A percentile compares a stretch with the other conserved stretches of the same genome.
Conservation (phyloP, 2,113 vertebrate species). For the Capra hircus region DNA sequence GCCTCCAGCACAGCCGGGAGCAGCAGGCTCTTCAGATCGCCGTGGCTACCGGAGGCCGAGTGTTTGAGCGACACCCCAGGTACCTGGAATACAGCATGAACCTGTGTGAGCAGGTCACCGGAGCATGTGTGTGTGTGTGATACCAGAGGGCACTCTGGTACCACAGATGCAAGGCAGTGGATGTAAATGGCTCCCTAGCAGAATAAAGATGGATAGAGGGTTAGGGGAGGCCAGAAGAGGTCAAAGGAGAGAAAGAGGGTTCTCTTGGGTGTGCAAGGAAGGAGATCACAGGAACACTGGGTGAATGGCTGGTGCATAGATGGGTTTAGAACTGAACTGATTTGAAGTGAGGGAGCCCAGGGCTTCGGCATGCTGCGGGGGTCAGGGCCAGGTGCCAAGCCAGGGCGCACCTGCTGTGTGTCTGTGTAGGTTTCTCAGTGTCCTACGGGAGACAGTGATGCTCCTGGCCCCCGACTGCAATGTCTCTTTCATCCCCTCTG, state of each 20-base stretch:
- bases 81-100: constrained; percentile 38
- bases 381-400: fast-evolving
- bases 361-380: background rate
- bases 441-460: constrained; percentile 73
- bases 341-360: background rate
- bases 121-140: background rate
- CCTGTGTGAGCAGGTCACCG: background rate
- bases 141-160: background rate
- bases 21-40: constrained; percentile 66
- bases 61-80: constrained; percentile 80
- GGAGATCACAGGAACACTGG: background rate
- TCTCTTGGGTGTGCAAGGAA: background rate
- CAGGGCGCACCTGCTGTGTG: background rate
- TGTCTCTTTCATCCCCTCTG: constrained; percentile 77
- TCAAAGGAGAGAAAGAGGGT: background rate
- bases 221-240: background rate
- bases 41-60: constrained; percentile 83
- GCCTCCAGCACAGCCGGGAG: constrained; percentile 77
- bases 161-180: background rate
- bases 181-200: background rate
- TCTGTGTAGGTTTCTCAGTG: constrained; percentile 78
- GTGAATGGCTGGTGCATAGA: background rate
- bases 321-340: background rate
- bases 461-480: constrained; percentile 81
- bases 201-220: background rate